Base-by-base conservation (phyloP, 1,140 invertebrate genomes). In the Pararge aegeria region DNA sequence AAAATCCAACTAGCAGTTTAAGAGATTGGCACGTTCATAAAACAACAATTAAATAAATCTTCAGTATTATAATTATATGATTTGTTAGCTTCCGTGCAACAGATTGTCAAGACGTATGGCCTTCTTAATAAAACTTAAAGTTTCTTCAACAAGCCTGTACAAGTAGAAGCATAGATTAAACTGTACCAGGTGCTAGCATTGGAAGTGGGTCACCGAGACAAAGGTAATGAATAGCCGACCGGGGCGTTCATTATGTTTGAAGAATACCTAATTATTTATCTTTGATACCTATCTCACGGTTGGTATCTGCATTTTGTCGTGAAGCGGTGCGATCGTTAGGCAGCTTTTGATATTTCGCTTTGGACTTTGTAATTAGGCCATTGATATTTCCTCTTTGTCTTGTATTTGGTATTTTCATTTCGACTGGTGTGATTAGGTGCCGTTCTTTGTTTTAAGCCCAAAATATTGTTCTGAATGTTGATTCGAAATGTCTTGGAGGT, bases 201-300 rank as follows among this genome's bases (percentile, higher is more conserved):
- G 12, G 0, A 46, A 46, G 42, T 46, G 42, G 42, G 42, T 46
- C 42, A 20, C 42, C 42, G 50, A 38, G 42, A 49, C 55, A 56
- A 56, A 56, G 55, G 55, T 34, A 56, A 56, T 56, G 46, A 40
- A 40, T 38, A 20, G 37, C 34, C 46, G 53, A 24, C 38, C 18
- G 50, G 18, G 44, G 42, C 42, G 19, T 61, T 44, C 52, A 55
- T 44, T 56, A 49, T 49, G 29, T 49, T 49, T 55, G 52, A 51
- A 55, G 60, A 62, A 55, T 49, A 55, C 54, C 53, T 62, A 44
- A 56, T 56, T 62, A 62, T 62, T 55, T 50, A 56, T 42, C 53
- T 55, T 51, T 37, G 27, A 40, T 40, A 29, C 34, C 20, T 21
- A 57, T 20, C 18, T 20, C 42, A 20, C 19, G 42, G 18, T 46